Base-by-base conservation (phyloP, 2,888 invertebrate genomes). In the Sinotaia quadrata region DNA sequence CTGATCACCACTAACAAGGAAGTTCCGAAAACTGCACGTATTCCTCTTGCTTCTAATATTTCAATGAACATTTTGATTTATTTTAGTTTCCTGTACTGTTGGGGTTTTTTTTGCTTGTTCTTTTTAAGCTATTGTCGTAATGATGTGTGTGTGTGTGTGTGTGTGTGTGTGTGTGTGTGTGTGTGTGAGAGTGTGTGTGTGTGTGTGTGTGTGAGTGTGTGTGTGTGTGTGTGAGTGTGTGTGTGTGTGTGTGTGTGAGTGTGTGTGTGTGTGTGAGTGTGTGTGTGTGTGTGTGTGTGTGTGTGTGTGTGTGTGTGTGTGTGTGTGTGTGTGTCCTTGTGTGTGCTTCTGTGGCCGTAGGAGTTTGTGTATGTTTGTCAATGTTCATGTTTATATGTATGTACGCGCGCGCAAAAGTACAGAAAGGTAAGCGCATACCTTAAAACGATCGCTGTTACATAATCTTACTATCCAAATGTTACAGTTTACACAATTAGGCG, bases 221-320 rank as follows among this genome's bases (percentile, higher is more conserved):
- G 34, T 57, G 36, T 57, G 57, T 36, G 47, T 44, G 49, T 49
- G 61, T 61, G 34, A n/a, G 61, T 49, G 61, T 21, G 61, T 61
- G 61, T 47, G n/a, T 33, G 49, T 31, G 49, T 33, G 61, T 8
- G 61, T 21, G 47, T 21, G 49, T 29, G 18, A 41, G 44, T 41
- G 59, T 8, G 27, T 59, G 41, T 41, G 49, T 49, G 24, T 44
- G 27, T 44, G 36, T 36, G 18, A 29, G 31, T 36, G 24, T 34
- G 37, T 58, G n/a, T 37, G 24, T 58, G 31, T 37, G 21, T 37
- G n/a, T 41, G 41, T 41, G 8, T 41, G 41, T 18, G 18, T 18
- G 41, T 41, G 10, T 18, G 41, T 41, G 41, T 18, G 18, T 41
- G 8, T 41, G 41, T 41, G 10, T 41, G 41, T 41, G 41, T 41